Evolutionary conservation across 2,797 vertebrate species (phyloP), one percentile per base, ranked within the genome.

Genomic region (Poecilia gillii): DNA sequence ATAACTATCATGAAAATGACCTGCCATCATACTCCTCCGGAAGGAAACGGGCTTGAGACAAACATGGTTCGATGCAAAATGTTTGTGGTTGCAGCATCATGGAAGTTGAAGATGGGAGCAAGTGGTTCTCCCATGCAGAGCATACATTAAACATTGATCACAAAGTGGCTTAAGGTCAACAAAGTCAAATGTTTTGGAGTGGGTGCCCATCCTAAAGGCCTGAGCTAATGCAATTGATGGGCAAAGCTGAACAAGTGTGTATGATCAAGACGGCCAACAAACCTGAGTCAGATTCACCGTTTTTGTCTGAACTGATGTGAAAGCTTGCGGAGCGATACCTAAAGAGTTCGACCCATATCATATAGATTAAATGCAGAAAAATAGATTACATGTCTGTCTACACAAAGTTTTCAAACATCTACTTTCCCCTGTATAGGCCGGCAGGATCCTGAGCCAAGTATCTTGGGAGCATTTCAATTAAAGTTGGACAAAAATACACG

Each of bases 401-500:
- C 25, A 23, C 0, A 1, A 1, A 1, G 0, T 23, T 23, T 66
- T 36, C 11, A 41, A 41, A 11, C 64, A 68, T 12, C 33, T 68
- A 23, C 7, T 25, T 68, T 41, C 36, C 33, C 36, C 36, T 41
- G 36, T 41, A 39, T 41, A 11, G 9, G 64, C 36, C 36, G 72
- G 62, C 51, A 57, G 73, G 47, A 84, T 11, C 33, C 18, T 41
- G 33, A 43, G 72, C 23, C 33, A 43, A 81, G 75, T 55, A 51
- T 79, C 49, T 68, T 41, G 13, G 45, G n/a, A 55, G 11, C 11
- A 66, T 82, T 83, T 66, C 31, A 62, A 82, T 39, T 64, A 6
- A 77, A 76, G 73, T 71, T 33, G 9, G 62, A 2, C 6, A 51
- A 36, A 77, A 82, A 84, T 81, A 59, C 66, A 83, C 12, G 43